Evolutionary conservation across 2,888 invertebrate species (phyloP).

Genomic region (Andrena flavipes): DNA sequence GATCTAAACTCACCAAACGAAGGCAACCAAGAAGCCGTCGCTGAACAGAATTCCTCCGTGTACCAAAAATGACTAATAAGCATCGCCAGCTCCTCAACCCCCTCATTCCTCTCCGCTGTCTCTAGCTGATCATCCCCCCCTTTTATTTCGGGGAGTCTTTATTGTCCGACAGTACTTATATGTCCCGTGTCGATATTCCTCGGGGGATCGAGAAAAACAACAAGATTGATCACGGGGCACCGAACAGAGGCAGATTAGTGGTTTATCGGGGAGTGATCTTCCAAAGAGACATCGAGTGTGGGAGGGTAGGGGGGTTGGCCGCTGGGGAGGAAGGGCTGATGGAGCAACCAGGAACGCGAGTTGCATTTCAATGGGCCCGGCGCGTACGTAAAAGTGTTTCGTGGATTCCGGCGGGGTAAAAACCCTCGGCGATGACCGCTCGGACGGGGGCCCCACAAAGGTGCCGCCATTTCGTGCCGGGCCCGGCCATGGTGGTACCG

Average conservation of each 20-base stretch:
- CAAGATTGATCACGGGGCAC: slow-evolving; percentile 68
- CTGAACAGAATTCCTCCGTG: background rate
- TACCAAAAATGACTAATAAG: slow-evolving; percentile 6
- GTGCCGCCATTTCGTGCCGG: slow-evolving; percentile 74
- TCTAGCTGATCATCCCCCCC: background rate
- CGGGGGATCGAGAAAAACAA: slow-evolving; percentile 61
- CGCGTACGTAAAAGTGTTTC: slow-evolving; percentile 81
- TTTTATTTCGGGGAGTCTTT: slow-evolving; percentile 4
- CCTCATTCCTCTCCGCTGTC: background rate
- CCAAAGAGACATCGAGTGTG: slow-evolving; percentile 47
- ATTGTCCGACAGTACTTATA: slow-evolving; percentile 49
- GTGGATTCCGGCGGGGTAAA: slow-evolving; percentile 81
- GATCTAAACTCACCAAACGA: background rate
- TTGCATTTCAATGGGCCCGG: slow-evolving; percentile 80
- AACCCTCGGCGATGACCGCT: slow-evolving; percentile 78
- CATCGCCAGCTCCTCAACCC: background rate
- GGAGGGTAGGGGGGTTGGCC: slow-evolving; percentile 39
- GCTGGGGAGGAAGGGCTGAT: slow-evolving; percentile 65
- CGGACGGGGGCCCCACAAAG: slow-evolving; percentile 76
- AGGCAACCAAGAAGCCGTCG: background rate
- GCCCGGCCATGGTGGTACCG: slow-evolving; percentile 63
- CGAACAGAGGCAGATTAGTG: slow-evolving; percentile 74
- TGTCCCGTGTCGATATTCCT: slow-evolving; percentile 47
- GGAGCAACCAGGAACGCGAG: slow-evolving; percentile 78
- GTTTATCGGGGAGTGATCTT: slow-evolving; percentile 74